A percentile compares a stretch with the other conserved stretches of the same genome.
Conservation (phyloP, 2,888 invertebrate genomes). For the Chromoteleia sp. region DNA sequence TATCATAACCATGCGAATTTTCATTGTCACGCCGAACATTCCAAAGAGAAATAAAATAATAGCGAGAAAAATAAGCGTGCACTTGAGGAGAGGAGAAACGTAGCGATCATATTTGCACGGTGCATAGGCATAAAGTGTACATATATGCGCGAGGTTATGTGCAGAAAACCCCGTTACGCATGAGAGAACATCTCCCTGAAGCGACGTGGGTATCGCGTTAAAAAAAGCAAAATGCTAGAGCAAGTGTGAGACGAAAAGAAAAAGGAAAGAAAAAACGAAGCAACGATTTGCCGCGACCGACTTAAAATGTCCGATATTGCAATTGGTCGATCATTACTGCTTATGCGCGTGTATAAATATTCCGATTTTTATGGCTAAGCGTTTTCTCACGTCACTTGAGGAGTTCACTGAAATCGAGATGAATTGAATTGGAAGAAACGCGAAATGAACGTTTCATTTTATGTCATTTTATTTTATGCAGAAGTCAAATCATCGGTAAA, state of each 20-base stretch:
- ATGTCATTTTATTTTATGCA: no score
- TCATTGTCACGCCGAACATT: conserved; percentile 33
- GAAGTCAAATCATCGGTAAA: no score
- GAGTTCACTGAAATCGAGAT: conserved; percentile 31
- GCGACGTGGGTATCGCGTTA: conserved; percentile 32
- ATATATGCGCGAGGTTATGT: conserved; percentile 65
- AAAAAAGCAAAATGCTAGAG: conserved; percentile 39
- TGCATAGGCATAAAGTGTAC: conserved; percentile 57
- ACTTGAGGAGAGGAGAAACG: conserved; percentile 50
- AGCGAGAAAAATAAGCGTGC: conserved; percentile 31
- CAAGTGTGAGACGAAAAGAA: conserved; percentile 11
- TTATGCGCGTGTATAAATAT: conserved; percentile 26
- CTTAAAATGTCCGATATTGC: conserved; percentile 26
- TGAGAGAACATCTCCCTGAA: conserved; percentile 65
- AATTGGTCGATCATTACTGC: conserved; percentile 41
- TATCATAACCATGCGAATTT: conserved; percentile 42
- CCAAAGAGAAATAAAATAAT: conserved; percentile 32
- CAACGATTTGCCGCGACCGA: conserved; percentile 15
- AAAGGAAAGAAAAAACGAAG: conserved; percentile 13
- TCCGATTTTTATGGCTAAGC: conserved; percentile 10
- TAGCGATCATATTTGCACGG: conserved; percentile 60
- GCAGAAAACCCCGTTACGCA: conserved; percentile 73
- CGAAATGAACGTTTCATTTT: no score
- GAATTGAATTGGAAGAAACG: conserved; percentile 19
- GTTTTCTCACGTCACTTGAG: conserved; percentile 25